phyloP scores from a whole-genome alignment of 23 tunicate species.

The Ascidia mentula region DNA sequence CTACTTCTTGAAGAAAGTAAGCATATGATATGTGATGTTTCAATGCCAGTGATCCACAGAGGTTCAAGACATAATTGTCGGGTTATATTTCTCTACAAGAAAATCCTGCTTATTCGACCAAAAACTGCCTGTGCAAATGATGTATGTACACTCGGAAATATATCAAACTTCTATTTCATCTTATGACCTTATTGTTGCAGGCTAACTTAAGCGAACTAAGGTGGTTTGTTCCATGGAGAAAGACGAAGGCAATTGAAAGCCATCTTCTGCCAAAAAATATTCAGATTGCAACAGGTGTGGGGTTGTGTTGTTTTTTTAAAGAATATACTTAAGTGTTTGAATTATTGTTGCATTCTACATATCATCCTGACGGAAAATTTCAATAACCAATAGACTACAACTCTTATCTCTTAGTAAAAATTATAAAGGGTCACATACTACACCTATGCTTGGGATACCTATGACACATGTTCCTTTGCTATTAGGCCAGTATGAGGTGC shows the following conservation, averaged over 20 bases:
- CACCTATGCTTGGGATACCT: too few species aligned
- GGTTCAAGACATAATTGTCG: constrained; percentile 63
- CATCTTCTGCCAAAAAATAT: constrained; percentile 49
- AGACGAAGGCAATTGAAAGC: constrained; percentile 42
- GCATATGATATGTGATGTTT: constrained; percentile 84
- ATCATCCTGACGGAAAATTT: too few species aligned
- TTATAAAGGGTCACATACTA: too few species aligned
- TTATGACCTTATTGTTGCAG: constrained; percentile 15
- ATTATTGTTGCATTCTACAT: too few species aligned
- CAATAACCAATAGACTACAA: too few species aligned
- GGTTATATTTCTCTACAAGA: constrained; percentile 64
- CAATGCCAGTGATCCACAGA: constrained; percentile 85
- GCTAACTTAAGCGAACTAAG: constrained; percentile 74
- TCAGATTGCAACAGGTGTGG: constrained; percentile 45
- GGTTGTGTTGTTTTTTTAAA: not conserved
- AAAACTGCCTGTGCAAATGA: constrained; percentile 60
- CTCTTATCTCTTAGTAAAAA: too few species aligned
- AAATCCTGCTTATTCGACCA: constrained; percentile 81
- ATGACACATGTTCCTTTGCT: too few species aligned
- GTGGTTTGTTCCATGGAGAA: constrained; percentile 92
- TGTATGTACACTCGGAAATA: constrained; percentile 22
- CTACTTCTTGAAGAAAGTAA: constrained; percentile 62
- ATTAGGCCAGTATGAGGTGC: constrained; percentile 53
- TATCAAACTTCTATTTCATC: not conserved
- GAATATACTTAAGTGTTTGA: too few species aligned